Conservation (phyloP, 2,113 vertebrate genomes). For the Microcebus tavaratra region DNA sequence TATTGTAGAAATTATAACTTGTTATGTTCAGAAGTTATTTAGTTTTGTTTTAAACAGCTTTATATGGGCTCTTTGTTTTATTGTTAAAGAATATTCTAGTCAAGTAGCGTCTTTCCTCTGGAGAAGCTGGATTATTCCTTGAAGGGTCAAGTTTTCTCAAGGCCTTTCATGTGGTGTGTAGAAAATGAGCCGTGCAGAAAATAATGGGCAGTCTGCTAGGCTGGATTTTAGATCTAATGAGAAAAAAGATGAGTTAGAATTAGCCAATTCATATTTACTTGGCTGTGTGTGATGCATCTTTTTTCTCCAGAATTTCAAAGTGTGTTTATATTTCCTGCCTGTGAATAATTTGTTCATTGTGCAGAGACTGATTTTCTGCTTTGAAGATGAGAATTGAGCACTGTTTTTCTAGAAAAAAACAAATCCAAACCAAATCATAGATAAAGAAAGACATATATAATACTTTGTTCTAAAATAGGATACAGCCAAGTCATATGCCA, state of each 20-base stretch:
- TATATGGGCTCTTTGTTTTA: not conserved
- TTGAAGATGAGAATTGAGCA: constrained; percentile 5
- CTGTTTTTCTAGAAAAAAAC: not conserved
- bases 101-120: not conserved
- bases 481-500: not conserved
- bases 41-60: not conserved
- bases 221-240: not conserved
- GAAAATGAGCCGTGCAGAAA: not conserved
- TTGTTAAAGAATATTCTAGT: not conserved
- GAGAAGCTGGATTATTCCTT: not conserved
- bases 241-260: not conserved
- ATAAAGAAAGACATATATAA: not conserved
- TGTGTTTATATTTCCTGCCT: not conserved
- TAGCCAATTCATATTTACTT: not conserved
- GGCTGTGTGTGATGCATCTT: not conserved
- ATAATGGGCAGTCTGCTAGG: not conserved
- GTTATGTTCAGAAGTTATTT: not conserved
- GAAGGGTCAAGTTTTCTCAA: not conserved
- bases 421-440: not conserved
- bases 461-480: not conserved
- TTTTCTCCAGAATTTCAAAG: not conserved
- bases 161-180: not conserved
- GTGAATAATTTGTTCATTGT: not conserved
- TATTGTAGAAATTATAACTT: no score
- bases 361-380: constrained; percentile 23